Percentiles rank a stretch among this genome's conserved stretches.
phyloP scores from a whole-genome alignment of 2,113 vertebrate species.

The Colaptes auratus region DNA sequence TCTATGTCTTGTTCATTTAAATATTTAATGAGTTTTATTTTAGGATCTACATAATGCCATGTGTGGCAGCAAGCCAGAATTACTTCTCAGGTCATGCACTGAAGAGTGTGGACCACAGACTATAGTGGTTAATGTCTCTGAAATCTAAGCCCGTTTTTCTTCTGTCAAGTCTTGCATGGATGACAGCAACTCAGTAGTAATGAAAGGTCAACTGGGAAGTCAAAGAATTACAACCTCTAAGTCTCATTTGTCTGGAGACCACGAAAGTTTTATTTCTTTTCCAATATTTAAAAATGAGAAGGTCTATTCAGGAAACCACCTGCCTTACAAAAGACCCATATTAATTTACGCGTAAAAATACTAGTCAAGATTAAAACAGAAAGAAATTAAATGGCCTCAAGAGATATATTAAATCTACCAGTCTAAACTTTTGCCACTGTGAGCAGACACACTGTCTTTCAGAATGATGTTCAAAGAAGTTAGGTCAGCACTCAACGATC shows the following conservation, averaged over 20 bases:
- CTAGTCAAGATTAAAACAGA: neutral
- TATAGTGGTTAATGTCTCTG: constrained; percentile 15
- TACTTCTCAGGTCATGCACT: constrained; percentile 17
- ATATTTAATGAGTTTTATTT: constrained; percentile 23
- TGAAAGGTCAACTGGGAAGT: constrained; percentile 52
- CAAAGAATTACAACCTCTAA: constrained; percentile 35
- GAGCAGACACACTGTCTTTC: neutral
- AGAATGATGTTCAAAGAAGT: neutral
- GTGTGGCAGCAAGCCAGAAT: neutral
- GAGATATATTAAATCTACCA: neutral
- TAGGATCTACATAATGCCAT: neutral
- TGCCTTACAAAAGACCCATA: neutral
- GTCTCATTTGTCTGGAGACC: constrained; percentile 15
- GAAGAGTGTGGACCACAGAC: neutral
- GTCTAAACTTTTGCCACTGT: neutral
- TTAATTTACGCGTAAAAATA: neutral
- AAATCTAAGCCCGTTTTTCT: constrained; percentile 53
- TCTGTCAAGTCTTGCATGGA: constrained; percentile 55
- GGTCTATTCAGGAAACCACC: neutral
- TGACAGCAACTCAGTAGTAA: constrained; percentile 58
- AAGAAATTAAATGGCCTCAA: neutral
- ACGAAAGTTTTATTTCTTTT: neutral
- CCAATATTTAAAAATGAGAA: neutral
- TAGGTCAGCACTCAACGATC: neutral
- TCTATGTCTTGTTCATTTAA: constrained; percentile 20